Percentiles rank a stretch among this genome's conserved stretches.
phyloP scores from a whole-genome alignment of 2,113 vertebrate genomes.

The Onychostoma macrolepis region DNA sequence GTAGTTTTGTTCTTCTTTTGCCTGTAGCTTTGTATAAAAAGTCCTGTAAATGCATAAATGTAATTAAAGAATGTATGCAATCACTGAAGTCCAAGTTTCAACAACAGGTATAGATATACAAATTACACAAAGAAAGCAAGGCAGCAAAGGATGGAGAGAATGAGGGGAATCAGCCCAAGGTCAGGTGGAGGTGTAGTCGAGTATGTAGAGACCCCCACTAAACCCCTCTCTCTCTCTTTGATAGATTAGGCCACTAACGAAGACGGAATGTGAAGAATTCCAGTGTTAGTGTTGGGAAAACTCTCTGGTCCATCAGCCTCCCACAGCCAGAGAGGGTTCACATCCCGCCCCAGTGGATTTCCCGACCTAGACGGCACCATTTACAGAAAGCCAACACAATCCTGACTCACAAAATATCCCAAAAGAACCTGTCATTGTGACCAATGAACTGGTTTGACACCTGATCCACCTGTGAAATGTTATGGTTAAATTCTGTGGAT shows the following conservation, averaged over 20 bases:
- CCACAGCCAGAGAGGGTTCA: conserved; percentile 8
- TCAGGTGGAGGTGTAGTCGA: conserved; percentile 51
- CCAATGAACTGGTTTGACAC: background rate
- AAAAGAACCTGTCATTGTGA: background rate
- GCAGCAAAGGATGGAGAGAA: conserved; percentile 26
- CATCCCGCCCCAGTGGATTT: conserved; percentile 1
- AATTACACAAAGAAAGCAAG: conserved; percentile 2
- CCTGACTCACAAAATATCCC: background rate
- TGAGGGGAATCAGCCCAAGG: conserved; percentile 37
- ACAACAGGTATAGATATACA: background rate
- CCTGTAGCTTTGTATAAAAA: background rate
- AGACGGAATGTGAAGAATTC: conserved; percentile 86
- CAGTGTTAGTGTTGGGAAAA: conserved; percentile 80
- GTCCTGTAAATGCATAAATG: background rate
- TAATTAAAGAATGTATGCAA: background rate
- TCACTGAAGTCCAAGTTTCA: background rate
- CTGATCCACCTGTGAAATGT: background rate
- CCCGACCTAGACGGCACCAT: background rate
- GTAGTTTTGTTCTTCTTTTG: background rate
- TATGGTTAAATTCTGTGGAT: background rate
- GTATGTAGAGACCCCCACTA: conserved; percentile 43
- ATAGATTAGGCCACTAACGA: conserved; percentile 76
- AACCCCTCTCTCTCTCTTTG: conserved; percentile 52
- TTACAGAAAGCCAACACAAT: background rate
- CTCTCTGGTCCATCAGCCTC: conserved; percentile 14